Conservation (phyloP, 2,797 vertebrate species). For the Melanogrammus aeglefinus region DNA sequence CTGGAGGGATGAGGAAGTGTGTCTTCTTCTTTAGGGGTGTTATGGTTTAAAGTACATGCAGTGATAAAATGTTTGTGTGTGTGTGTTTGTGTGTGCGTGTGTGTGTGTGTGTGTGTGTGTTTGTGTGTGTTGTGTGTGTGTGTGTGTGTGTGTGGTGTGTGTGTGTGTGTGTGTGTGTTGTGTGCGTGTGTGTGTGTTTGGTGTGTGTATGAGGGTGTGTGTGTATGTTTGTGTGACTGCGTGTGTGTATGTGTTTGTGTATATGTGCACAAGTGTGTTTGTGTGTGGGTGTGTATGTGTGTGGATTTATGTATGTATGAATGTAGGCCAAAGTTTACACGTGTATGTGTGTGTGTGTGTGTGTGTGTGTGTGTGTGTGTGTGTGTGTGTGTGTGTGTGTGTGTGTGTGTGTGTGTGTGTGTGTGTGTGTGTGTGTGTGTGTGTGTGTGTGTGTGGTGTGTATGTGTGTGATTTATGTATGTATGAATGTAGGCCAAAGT, state of each 20-base stretch:
- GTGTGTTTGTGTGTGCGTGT: slow-evolving; percentile 50
- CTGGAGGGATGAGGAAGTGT: slow-evolving; percentile 15
- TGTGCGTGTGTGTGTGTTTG: slow-evolving; percentile 9
- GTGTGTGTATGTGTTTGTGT: no score
- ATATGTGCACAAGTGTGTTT: no score
- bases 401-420: not conserved
- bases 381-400: no score
- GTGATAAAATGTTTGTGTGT: slow-evolving; percentile 10
- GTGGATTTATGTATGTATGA: not conserved
- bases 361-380: slow-evolving; percentile 8
- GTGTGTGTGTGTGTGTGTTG: slow-evolving; percentile 43
- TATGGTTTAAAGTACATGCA: not conserved
- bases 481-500: slow-evolving; percentile 11
- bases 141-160: slow-evolving; percentile 35
- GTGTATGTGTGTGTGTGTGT: slow-evolving; percentile 36
- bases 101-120: not conserved
- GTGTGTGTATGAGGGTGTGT: slow-evolving; percentile 31
- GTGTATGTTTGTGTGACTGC: slow-evolving; percentile 25
- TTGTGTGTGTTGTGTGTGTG: not conserved
- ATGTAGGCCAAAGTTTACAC: no score
- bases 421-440: slow-evolving; percentile 51
- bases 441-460: slow-evolving; percentile 11
- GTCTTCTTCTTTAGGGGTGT: slow-evolving; percentile 3
- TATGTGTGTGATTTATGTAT: no score
- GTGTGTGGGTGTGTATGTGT: not conserved